Evolutionary conservation across 2,113 vertebrate genomes (phyloP).

Genomic region (Panurus biarmicus): DNA sequence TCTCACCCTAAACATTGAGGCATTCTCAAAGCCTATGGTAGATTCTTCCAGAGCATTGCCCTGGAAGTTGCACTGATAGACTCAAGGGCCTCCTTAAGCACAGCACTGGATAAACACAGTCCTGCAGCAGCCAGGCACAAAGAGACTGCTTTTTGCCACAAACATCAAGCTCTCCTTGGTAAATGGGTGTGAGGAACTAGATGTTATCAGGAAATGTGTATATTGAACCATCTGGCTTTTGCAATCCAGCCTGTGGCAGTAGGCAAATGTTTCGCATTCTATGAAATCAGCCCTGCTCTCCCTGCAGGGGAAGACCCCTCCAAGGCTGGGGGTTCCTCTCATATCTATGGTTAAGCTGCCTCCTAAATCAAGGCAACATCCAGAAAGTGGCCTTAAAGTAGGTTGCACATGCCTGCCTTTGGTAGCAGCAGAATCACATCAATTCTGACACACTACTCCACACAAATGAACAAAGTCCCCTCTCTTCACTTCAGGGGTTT

Average conservation of each 20-base stretch:
- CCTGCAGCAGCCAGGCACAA: neutral
- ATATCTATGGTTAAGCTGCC: neutral
- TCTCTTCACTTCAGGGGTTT: neutral
- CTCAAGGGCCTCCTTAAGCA: too few relatives aligned
- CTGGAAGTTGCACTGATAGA: too few relatives aligned
- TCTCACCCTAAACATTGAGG: too few relatives aligned
- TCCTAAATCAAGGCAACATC: neutral
- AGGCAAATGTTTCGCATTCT: neutral
- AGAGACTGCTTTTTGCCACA: neutral
- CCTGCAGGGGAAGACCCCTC: neutral
- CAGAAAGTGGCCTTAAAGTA: neutral
- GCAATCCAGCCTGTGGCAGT: neutral
- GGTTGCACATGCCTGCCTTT: accelerated
- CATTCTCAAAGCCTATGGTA: too few relatives aligned
- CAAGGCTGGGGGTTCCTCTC: neutral
- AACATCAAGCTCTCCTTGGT: neutral
- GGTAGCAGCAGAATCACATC: neutral
- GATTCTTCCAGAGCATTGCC: too few relatives aligned
- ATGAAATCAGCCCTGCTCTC: neutral
- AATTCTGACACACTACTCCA: neutral
- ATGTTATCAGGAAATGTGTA: accelerated
- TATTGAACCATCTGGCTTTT: neutral
- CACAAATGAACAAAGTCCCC: neutral
- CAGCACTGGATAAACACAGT: neutral
- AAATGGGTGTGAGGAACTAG: neutral